Evolutionary conservation across 2,797 vertebrate genomes (phyloP), one percentile per base, ranked within the genome.

Genomic region (Lithobates sylvaticus): DNA sequence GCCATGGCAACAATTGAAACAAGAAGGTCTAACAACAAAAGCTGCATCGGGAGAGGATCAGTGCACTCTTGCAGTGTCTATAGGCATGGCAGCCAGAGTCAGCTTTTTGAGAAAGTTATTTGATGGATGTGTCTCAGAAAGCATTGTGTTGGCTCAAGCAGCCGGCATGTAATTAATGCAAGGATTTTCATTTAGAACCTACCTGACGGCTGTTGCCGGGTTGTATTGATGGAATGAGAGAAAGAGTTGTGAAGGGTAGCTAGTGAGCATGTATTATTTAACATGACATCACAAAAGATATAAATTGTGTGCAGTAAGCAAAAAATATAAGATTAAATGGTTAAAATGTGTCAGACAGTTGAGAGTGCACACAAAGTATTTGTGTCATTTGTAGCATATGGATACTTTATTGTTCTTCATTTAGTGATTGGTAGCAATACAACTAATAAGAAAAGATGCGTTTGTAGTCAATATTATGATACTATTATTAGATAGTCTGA

Each of bases 1-100:
- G 92, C 94, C 94, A 94, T 95, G 94, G 94, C 91, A 95, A 95
- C 95, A 92, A 93, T 90, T 94, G 93, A 94, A 93, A 91, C 93
- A 92, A 61, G 88, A 88, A 91, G 88, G 86, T 32, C 85, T 89
- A 88, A 90, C 91, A 92, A 96, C 94, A 95, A 95, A 96, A 92
- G 93, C 91, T 89, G 86, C 84, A 82, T 89, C 90, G 80, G 88
- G 76, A 93, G 91, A 92, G 92, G 92, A 92, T 92, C 93, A 89
- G 93, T 27, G 27, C 90, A 86, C 90, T 90, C 90, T 94, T 91
- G 87, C 72, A 89, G 42, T 65, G 67, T 71, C 89, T 91, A 91
- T 88, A 93, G 89, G 88, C 92, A 89, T 89, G 92, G 88, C 74
- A 42, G 89, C 90, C 85, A 70, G 88, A 86, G 54, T 90, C 91